phyloP scores from a whole-genome alignment of 2,113 vertebrate species.

The Hassar affinis region DNA sequence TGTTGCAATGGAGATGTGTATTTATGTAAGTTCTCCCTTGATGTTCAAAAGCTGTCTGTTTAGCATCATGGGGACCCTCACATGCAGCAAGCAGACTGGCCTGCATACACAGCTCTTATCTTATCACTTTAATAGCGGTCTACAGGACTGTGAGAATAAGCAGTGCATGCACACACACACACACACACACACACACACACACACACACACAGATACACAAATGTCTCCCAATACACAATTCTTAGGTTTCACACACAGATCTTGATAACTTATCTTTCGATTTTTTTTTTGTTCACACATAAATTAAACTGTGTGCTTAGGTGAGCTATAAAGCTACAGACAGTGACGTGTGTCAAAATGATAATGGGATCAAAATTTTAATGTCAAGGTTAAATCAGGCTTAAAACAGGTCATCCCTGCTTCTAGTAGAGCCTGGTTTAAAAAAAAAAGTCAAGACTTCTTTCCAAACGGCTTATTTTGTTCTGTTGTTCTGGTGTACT shows the following conservation, averaged over 20 bases:
- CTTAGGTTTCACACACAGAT: background rate
- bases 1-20: background rate
- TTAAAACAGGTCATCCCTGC: background rate
- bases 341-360: background rate
- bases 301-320: background rate
- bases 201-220: too few species aligned
- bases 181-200: constrained; percentile 12
- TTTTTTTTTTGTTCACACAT: background rate
- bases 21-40: background rate
- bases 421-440: background rate
- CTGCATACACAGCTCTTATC: constrained; percentile 60
- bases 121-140: constrained; percentile 65
- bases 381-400: background rate
- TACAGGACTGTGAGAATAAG: constrained; percentile 60
- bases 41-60: constrained; percentile 21
- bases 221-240: constrained; percentile 24
- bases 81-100: constrained; percentile 53
- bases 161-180: constrained; percentile 47
- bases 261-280: background rate
- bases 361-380: background rate
- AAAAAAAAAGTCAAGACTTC: background rate
- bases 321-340: background rate
- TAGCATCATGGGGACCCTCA: constrained; percentile 43
- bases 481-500: background rate
- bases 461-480: background rate